Evolutionary conservation across 2,888 invertebrate species (phyloP).

Genomic region (Galerucella pusilla): DNA sequence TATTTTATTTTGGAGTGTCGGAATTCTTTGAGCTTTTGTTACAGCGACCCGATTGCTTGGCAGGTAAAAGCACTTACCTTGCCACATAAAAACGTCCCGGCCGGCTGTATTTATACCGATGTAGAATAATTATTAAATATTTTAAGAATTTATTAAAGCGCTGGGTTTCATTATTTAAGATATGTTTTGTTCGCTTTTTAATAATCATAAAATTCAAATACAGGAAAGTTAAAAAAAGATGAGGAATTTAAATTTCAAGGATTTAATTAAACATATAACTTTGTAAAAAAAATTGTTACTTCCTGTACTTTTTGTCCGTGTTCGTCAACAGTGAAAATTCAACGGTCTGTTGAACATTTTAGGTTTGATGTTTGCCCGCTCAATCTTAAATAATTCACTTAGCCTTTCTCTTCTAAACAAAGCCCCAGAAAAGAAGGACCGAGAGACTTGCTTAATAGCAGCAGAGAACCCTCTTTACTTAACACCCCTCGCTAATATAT

Average conservation of each 20-base stretch:
- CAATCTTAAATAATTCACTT: slow-evolving; percentile 1
- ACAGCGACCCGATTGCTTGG: slow-evolving; percentile 27
- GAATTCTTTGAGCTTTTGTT: slow-evolving; percentile 34
- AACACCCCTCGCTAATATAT: slow-evolving; percentile 38
- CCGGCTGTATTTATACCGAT: slow-evolving; percentile 15
- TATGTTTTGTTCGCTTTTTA: neutral
- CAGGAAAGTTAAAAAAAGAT: neutral
- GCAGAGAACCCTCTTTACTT: slow-evolving; percentile 14
- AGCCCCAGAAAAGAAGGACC: neutral
- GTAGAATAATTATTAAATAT: slow-evolving; percentile 21
- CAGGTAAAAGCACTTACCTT: slow-evolving; percentile 35
- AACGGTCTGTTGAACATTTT: no score
- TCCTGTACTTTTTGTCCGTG: no score
- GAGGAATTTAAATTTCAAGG: no score
- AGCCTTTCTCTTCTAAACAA: neutral
- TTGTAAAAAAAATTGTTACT: no score
- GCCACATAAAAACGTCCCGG: slow-evolving; percentile 27
- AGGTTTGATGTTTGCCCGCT: no score
- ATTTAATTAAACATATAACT: no score
- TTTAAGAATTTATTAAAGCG: slow-evolving; percentile 16
- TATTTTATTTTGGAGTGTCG: slow-evolving; percentile 12
- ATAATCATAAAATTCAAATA: neutral
- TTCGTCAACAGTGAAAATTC: no score
- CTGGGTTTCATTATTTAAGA: slow-evolving; percentile 1
- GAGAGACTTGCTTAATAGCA: neutral